phyloP scores from a whole-genome alignment of 2,113 vertebrate species.

The Neogobius melanostomus region DNA sequence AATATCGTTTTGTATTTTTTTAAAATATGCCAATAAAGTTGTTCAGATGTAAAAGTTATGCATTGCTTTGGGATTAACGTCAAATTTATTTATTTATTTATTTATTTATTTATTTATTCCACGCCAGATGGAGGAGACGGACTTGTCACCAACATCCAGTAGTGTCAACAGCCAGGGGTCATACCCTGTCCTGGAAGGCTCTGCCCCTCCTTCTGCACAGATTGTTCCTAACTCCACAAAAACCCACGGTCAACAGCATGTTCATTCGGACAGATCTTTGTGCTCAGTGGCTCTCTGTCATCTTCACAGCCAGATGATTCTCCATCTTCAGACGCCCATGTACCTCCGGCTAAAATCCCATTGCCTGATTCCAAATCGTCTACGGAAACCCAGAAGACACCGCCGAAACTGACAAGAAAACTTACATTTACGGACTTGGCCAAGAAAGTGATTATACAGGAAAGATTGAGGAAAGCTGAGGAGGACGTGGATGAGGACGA shows the following conservation, averaged over 20 bases:
- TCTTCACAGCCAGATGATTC: constrained; percentile 2
- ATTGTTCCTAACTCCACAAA: constrained; percentile 24
- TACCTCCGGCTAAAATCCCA: neutral
- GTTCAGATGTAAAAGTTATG: neutral
- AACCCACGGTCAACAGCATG: neutral
- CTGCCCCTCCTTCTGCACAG: constrained; percentile 13
- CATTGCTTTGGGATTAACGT: neutral
- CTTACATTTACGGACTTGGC: constrained; percentile 66
- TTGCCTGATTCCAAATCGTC: neutral
- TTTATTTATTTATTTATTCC: neutral
- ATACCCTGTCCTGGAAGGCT: constrained; percentile 24
- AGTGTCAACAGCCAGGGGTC: constrained; percentile 26
- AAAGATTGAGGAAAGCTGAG: constrained; percentile 67
- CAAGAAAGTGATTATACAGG: constrained; percentile 71
- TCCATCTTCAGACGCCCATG: neutral
- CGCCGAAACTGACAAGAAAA: constrained; percentile 17
- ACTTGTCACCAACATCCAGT: constrained; percentile 20
- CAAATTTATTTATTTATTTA: neutral
- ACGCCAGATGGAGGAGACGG: constrained; percentile 47
- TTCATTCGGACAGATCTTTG: constrained; percentile 9
- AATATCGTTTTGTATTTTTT: too few species aligned
- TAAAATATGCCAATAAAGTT: too few species aligned
- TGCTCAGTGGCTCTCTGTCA: constrained; percentile 2
- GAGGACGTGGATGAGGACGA: constrained; percentile 58
- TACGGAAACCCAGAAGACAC: neutral